Base-by-base conservation (phyloP, 1,140 invertebrate genomes). In the Drosophila serrata region DNA sequence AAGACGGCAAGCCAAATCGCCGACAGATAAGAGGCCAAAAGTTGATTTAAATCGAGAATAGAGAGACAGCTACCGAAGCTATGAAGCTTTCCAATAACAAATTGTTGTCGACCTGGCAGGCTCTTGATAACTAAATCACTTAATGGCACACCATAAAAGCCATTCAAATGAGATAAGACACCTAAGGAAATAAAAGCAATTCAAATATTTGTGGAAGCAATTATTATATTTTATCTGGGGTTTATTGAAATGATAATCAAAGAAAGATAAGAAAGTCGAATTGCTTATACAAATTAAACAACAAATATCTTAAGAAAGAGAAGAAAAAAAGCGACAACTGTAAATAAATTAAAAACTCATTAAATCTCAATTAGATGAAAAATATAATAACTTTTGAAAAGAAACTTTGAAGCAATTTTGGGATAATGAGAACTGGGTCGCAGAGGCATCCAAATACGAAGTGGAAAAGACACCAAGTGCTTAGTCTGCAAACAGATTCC, bases 11-110 rank as follows among this genome's bases (percentile, higher is more conserved):
- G 27, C 64, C 29, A 51, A 69, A 22, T 48, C 33, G n/a, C 43
- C 11, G 35, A 61, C 53, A 57, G 80, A 82, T 79, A 79, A 84
- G 63, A 48, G 42, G 51, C 31, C 53, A 35, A 56, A 35, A 75
- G 17, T 31, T 24, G 35, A 58, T 37, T 67, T 69, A 15, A 65
- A 37, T 65, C 19, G 9, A 15, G 35, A 53, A 42, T 49, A 27
- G 35, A 37, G 19, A 31, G 64, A 49, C 45, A 22, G 64, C 19
- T 59, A 39, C 45, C 43, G 45, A 13, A 40, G 59, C 19, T 61
- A 19, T 45, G 19, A 42, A 67, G 24, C 42, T 64, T 67, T 46
- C 7, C 2, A 48, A 40, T 6, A 39, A 62, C 33, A 56, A 40
- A 56, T 27, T 37, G 6, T 17, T 24, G 53, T 11, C 53, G 31